phyloP scores from a whole-genome alignment of 2,797 vertebrate genomes.

The Natrix natrix region DNA sequence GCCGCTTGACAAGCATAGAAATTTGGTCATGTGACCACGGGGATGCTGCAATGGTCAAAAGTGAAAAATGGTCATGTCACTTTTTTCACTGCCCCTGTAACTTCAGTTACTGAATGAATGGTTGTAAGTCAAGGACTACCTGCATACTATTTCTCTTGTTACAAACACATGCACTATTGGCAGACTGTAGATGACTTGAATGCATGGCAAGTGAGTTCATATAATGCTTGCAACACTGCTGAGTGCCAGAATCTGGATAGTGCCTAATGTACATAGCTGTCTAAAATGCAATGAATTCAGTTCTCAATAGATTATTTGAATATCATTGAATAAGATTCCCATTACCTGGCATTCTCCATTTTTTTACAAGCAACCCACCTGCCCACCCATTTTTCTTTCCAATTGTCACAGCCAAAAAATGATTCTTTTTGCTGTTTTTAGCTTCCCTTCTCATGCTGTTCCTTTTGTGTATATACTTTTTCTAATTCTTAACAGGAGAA shows the following conservation, averaged over 20 bases:
- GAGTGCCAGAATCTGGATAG: background rate
- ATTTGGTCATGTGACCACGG: too few relatives aligned
- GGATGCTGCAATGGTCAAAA: too few relatives aligned
- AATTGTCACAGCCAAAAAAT: background rate
- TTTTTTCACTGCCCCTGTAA: too few relatives aligned
- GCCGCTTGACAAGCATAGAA: too few relatives aligned
- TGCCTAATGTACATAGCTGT: background rate
- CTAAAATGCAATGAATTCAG: background rate
- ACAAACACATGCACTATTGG: background rate
- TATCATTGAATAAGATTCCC: background rate
- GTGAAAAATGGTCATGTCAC: too few relatives aligned
- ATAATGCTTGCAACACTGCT: background rate
- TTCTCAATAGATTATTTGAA: background rate
- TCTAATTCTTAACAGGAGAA: background rate
- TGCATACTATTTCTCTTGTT: background rate
- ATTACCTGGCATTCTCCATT: background rate
- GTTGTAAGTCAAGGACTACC: too few relatives aligned
- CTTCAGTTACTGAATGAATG: too few relatives aligned
- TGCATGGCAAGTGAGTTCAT: background rate
- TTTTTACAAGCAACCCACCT: background rate
- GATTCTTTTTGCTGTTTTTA: background rate
- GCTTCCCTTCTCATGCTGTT: background rate
- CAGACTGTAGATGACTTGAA: background rate
- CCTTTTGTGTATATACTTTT: background rate
- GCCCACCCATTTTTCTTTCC: background rate